Evolutionary conservation across 2,797 vertebrate genomes (phyloP), one percentile per base, ranked within the genome.

Genomic region (Manis pentadactyla): DNA sequence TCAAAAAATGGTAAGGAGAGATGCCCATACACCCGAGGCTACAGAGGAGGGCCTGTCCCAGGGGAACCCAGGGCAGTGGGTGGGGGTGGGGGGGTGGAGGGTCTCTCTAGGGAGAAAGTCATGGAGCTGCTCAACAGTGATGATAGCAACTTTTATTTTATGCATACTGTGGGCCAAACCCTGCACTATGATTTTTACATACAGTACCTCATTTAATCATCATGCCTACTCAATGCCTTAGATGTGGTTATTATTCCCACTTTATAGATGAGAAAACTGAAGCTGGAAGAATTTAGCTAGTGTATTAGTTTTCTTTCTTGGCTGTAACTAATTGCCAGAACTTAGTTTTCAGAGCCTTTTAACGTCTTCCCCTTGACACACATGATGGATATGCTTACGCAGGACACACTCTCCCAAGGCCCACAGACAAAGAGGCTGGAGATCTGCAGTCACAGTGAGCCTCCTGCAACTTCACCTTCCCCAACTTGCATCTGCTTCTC

Each of bases 381-480:
- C 5, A 6, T 15, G 68, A n/a, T 5, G 14, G 2, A 18, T 69
- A 3, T n/a, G n/a, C 39, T 78, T 31, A n/a, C 9, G 2, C 53
- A 15, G 51, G 29, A 19, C 39, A 34, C 2, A 12, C 7, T 11
- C n/a, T 14, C 11, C 27, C 0, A 12, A 89, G 53, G 49, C 57
- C 61, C 49, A 31, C 14, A 31, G 77, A 29, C 4, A 29, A 14
- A 39, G 19, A 46, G 51, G 27, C 61, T 51, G 2, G 55, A 11
- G 18, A 0, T 2, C 9, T 39, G 31, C 13, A 0, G 55, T 42
- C 34, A 23, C 11, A 0, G 27, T 53, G 66, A 42, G 17, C 37
- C 55, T 12, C 1, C 4, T 10, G 42, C 61, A 39, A 12, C 46
- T 2, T 39, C 53, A 9, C 49, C 46, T n/a, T 23, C 31, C 19